Conservation (phyloP, 2,888 invertebrate genomes). For the Myopa testacea region DNA sequence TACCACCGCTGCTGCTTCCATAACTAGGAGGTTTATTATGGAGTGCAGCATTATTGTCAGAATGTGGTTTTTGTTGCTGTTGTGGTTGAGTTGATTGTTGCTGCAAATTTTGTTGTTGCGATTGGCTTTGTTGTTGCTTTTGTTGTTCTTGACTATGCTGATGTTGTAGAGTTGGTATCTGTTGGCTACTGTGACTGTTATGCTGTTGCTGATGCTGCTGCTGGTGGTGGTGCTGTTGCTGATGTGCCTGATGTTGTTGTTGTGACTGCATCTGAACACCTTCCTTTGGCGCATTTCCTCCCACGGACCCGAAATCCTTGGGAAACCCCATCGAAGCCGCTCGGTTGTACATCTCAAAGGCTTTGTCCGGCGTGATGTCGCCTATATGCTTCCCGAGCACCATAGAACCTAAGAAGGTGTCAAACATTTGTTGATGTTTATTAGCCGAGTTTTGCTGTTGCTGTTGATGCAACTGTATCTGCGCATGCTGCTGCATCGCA, state of each 20-base stretch:
- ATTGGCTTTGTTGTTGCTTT: conserved; percentile 47
- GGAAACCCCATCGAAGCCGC: conserved; percentile 67
- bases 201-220: conserved; percentile 45
- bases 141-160: conserved; percentile 46
- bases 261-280: conserved; percentile 53
- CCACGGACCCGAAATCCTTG: conserved; percentile 58
- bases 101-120: conserved; percentile 52
- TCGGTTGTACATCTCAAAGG: conserved; percentile 68
- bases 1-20: conserved; percentile 39
- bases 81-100: conserved; percentile 43
- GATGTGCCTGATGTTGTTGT: conserved; percentile 44
- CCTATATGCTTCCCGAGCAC: conserved; percentile 63
- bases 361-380: conserved; percentile 65
- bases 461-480: conserved; percentile 49
- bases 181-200: not conserved
- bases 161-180: conserved; percentile 42
- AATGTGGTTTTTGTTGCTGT: conserved; percentile 45
- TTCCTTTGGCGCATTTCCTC: conserved; percentile 50
- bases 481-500: conserved; percentile 45
- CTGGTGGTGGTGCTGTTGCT: conserved; percentile 42
- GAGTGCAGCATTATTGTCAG: conserved; percentile 33
- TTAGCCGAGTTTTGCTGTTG: conserved; percentile 53
- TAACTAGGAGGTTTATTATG: conserved; percentile 49
- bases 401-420: conserved; percentile 66
- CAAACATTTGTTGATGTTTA: conserved; percentile 66